phyloP scores from a whole-genome alignment of 37 sponge, comb jelly and placozoan species.

The Ephydatia muelleri region DNA sequence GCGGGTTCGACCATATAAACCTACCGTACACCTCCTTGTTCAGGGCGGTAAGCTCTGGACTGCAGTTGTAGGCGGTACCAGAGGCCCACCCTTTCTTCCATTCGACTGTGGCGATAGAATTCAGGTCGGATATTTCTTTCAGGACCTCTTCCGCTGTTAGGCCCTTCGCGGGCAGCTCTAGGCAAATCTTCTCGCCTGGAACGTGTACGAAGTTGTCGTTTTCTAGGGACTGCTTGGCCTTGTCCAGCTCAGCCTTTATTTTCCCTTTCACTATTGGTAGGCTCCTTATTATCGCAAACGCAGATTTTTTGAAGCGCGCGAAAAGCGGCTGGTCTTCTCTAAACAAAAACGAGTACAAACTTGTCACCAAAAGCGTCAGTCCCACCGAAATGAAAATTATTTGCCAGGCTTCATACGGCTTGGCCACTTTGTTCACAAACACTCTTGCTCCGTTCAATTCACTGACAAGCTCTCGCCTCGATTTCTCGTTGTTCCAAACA shows the following conservation, averaged over 20 bases:
- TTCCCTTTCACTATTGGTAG: constrained; percentile 64
- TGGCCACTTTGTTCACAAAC: constrained; percentile 31
- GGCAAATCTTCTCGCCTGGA: constrained; percentile 33
- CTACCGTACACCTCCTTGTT: constrained; percentile 67
- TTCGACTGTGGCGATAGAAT: constrained; percentile 11
- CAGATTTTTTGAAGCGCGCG: constrained; percentile 35
- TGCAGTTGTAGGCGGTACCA: constrained; percentile 86
- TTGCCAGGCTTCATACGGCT: constrained; percentile 71
- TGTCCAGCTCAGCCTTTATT: constrained; percentile 57
- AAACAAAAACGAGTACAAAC: constrained; percentile 58
- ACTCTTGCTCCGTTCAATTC: constrained; percentile 36
- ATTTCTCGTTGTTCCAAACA: constrained; percentile 33
- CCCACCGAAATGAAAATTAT: constrained; percentile 48
- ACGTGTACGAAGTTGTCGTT: constrained; percentile 17
- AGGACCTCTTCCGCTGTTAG: constrained; percentile 50
- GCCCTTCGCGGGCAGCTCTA: constrained; percentile 73
- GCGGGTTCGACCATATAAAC: constrained; percentile 87
- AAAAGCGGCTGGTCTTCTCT: constrained; percentile 42
- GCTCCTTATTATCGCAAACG: constrained; percentile 44
- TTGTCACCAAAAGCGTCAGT: constrained; percentile 43
- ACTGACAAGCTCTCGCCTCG: constrained; percentile 1
- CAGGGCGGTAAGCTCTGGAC: constrained; percentile 76
- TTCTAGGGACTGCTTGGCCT: constrained; percentile 50
- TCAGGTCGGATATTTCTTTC: constrained; percentile 41
- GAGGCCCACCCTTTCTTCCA: constrained; percentile 90